phyloP scores from a whole-genome alignment of 2,797 vertebrate genomes.

The Pangasius djambal region DNA sequence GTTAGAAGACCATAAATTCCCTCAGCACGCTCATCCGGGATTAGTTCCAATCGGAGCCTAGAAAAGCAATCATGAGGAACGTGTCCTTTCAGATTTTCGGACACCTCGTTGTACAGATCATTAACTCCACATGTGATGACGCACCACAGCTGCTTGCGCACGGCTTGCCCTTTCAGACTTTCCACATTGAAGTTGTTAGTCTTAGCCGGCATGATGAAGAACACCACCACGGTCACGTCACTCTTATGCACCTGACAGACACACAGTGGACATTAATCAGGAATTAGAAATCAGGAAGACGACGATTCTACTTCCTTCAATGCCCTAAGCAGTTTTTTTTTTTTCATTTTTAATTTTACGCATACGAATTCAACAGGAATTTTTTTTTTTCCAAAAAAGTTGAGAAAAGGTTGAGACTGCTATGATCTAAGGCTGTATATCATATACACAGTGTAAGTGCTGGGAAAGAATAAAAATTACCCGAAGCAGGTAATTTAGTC shows the following conservation, averaged over 20 bases:
- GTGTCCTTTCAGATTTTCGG: background rate
- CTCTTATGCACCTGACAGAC: constrained; percentile 83
- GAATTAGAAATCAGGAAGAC: background rate
- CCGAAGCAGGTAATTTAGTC: constrained; percentile 92
- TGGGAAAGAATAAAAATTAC: constrained; percentile 64
- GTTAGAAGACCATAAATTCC: background rate
- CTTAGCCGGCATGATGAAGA: constrained; percentile 97
- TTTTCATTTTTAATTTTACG: too few relatives aligned
- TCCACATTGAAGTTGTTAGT: constrained; percentile 98
- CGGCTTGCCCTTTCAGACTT: constrained; percentile 92
- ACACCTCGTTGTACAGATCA: constrained; percentile 28
- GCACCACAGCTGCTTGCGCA: constrained; percentile 95
- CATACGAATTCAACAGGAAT: too few relatives aligned
- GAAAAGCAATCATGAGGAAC: background rate
- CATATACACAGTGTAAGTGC: background rate
- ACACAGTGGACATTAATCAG: background rate
- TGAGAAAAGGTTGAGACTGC: background rate
- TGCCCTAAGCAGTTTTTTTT: background rate
- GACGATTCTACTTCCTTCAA: background rate
- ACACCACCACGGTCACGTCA: constrained; percentile 89
- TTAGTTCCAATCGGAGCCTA: background rate
- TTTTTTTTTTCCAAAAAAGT: too few relatives aligned
- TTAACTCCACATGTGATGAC: background rate
- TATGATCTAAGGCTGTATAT: background rate
- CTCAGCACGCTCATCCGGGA: background rate